phyloP scores from a whole-genome alignment of 1,140 invertebrate genomes.

The Dendroctonus valens region DNA sequence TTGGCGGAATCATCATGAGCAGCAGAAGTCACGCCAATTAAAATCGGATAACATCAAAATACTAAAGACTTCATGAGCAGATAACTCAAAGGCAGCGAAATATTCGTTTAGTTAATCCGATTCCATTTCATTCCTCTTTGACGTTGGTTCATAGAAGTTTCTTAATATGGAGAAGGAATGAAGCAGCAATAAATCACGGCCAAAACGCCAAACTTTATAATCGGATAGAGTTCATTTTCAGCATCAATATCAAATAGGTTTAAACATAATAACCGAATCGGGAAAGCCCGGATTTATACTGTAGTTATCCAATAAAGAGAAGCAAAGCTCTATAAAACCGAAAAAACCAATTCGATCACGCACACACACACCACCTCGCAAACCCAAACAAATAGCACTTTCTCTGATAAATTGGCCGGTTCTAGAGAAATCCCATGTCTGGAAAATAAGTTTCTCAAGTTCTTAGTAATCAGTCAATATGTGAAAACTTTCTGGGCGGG shows the following conservation, averaged over 20 bases:
- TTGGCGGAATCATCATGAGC: no score
- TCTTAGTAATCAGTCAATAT: constrained; percentile 26
- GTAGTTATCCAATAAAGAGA: constrained; percentile 8
- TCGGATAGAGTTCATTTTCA: no score
- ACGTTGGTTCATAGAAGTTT: no score
- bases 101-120: no score
- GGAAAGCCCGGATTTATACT: constrained; percentile 9
- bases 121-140: no score
- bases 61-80: no score
- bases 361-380: constrained; percentile 14
- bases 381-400: constrained; percentile 24
- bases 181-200: no score
- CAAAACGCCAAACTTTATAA: no score
- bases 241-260: neutral
- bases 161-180: no score
- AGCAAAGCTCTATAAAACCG: neutral
- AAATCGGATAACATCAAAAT: no score
- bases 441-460: constrained; percentile 25
- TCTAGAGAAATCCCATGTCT: constrained; percentile 9
- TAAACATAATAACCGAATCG: constrained; percentile 14
- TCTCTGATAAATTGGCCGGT: constrained; percentile 22
- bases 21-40: no score
- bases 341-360: constrained; percentile 23
- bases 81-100: no score
- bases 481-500: constrained; percentile 10